Base-by-base conservation (phyloP, 2,888 invertebrate species). In the Plagodis pulveraria region DNA sequence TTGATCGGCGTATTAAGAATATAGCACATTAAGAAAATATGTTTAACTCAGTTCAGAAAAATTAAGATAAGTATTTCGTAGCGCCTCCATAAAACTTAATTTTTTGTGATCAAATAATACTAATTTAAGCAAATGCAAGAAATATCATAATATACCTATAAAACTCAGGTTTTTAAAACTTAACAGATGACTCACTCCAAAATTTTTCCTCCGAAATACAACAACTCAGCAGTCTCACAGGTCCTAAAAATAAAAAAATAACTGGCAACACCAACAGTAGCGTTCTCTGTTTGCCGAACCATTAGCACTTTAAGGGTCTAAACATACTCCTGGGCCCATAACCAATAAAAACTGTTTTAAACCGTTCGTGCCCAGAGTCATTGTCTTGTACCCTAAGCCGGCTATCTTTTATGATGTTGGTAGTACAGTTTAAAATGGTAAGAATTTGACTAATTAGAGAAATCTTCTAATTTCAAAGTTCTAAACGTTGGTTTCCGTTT, bases 281-380 rank as follows among this genome's bases (percentile, higher is more conserved):
- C 82, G 10, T 47, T 50, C 57, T 55, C 56, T 86, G 74, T 88
- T 87, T 85, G 73, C 73, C 38, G 48, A 74, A 52, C 78, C 80
- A 85, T 88, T 87, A 84, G 71, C 88, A 81, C 81, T 68, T 51
- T 22, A 68, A 73, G 76, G 76, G 71, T 77, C 81, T 83, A 82
- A 85, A 78, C 68, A 67, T 58, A 60, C 55, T 55, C 56, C 46
- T 35, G 50, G 48, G 51, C 46, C 41, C 50, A 35, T n/a, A 42
- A 33, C 56, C 55, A 72, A 80, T 80, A 81, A 83, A 83, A 80
- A 81, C 76, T 71, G 69, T 76, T 80, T 73, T 74, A 77, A 73
- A 74, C 62, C 67, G 65, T 55, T 49, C 58, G 65, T 69, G 56
- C 60, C 50, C 54, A 10, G 49, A 40, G 58, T 69, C 71, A 72